Evolutionary conservation across 2,797 vertebrate species (phyloP).

Genomic region (Lacerta viridis): DNA sequence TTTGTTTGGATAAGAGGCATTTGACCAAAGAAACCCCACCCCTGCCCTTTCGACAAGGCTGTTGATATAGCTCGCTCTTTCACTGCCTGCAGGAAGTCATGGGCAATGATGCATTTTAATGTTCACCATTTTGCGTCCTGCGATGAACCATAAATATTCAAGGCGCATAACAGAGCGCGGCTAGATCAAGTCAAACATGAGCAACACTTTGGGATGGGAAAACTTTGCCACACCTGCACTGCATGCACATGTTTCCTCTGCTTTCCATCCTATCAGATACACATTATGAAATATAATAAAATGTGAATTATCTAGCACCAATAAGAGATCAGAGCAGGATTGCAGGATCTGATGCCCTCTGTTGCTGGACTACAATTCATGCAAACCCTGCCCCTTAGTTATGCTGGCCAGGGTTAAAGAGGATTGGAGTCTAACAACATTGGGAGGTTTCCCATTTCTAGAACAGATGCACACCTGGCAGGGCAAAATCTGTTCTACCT

Average conservation of each 20-base stretch:
- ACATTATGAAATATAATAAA: not conserved
- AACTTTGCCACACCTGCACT: conserved; percentile 8
- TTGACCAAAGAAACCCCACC: conserved; percentile 26
- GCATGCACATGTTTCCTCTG: not conserved
- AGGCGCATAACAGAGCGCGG: conserved; percentile 32
- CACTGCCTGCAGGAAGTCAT: conserved; percentile 36
- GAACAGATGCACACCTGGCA: not conserved
- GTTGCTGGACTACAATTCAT: not conserved
- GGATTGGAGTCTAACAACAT: too few relatives aligned
- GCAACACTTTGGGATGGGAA: not conserved
- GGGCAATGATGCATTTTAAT: conserved; percentile 42
- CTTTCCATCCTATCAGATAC: fast-evolving
- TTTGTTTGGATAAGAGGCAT: conserved; percentile 49
- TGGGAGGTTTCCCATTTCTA: too few relatives aligned
- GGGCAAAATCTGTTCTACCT: not conserved
- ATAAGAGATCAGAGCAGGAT: not conserved
- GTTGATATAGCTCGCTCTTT: conserved; percentile 1
- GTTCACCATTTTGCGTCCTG: conserved; percentile 32
- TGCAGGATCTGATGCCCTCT: not conserved
- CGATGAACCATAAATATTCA: conserved; percentile 26
- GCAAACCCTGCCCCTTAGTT: not conserved
- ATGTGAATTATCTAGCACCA: not conserved
- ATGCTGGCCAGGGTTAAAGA: too few relatives aligned
- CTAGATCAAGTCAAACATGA: not conserved
- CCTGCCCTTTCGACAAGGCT: not conserved